Evolutionary conservation across 2,888 invertebrate genomes (phyloP), one percentile per base, ranked within the genome.

Genomic region (Listrodromus nycthemerus): DNA sequence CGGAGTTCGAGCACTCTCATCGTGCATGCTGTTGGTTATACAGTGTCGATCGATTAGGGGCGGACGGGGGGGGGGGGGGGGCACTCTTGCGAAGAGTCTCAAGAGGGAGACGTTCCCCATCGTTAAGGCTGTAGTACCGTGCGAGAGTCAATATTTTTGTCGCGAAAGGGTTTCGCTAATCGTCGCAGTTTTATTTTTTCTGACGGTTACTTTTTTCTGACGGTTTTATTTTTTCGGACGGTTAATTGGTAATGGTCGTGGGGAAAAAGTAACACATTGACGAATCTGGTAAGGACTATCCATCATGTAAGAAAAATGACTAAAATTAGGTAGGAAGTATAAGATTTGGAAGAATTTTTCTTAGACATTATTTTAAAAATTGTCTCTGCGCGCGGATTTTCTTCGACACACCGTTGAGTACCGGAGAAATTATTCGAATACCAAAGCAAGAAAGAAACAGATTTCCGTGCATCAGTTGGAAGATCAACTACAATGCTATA

Each of bases 1-100:
- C 69, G 37, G 66, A 83, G 80, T 77, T 80, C 77, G 77, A 83
- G 85, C 73, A 71, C 75, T 70, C 69, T 76, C 73, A 55, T 83
- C 77, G 74, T 63, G 73, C 77, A 83, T 33, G 19, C 33, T 69
- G 63, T 37, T 67, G 70, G 73, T 81, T 69, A 61, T 61, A 55
- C 19, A 27, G 70, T 65, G 70, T 65, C 63, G 71, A 79, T 79
- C 78, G 71, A 79, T 71, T 71, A n/a, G n/a, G n/a, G n/a, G n/a
- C n/a, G n/a, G n/a, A n/a, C n/a, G n/a, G n/a, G n/a, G n/a, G n/a
- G n/a, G n/a, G n/a, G n/a, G n/a, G 41, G 19, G n/a, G 7, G 52
- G 16, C 52, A 27, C 78, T 70, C 63, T 52, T 52, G 19, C 16
- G 45, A 82, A 37, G 52, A 80, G 63, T 21, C 50, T 37, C 19